These are phyloP conservation scores for Stichodactyla mertensii DNA, from an alignment of 64 coral and sea anemone genomes.

Conservation along the genomic window DNA sequence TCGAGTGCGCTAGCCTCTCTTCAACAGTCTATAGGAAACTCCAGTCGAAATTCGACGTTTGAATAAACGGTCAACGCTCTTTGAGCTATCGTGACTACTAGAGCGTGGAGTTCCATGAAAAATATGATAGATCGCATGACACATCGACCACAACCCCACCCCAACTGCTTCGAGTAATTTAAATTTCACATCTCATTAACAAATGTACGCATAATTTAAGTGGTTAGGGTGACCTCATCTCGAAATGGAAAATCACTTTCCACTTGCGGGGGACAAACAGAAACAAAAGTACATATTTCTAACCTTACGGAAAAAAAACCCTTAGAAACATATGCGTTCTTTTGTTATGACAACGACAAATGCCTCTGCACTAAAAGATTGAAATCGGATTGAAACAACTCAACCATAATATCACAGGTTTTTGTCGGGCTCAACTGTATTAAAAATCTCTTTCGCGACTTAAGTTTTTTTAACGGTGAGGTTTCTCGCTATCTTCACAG, in stretches of 20 bases:
- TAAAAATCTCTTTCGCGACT: neutral
- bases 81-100: neutral
- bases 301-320: neutral
- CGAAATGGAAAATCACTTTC: neutral
- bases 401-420: neutral
- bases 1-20: neutral
- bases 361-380: neutral
- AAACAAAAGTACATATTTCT: constrained; percentile 5
- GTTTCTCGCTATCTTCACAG: neutral
- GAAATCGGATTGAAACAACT: neutral
- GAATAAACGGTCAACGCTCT: neutral
- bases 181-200: constrained; percentile 7
- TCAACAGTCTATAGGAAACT: neutral
- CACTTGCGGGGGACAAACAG: neutral
- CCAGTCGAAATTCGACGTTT: neutral
- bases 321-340: neutral
- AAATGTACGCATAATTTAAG: constrained; percentile 1
- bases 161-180: neutral
- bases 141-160: constrained; percentile 17
- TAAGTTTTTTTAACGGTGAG: neutral
- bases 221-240: neutral
- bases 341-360: constrained; percentile 5
- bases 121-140: constrained; percentile 4
- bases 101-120: neutral
- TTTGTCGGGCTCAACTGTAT: neutral